These are phyloP conservation scores for Busseola fusca DNA, from an alignment of 2,888 invertebrate species.

Conservation along the genomic window DNA sequence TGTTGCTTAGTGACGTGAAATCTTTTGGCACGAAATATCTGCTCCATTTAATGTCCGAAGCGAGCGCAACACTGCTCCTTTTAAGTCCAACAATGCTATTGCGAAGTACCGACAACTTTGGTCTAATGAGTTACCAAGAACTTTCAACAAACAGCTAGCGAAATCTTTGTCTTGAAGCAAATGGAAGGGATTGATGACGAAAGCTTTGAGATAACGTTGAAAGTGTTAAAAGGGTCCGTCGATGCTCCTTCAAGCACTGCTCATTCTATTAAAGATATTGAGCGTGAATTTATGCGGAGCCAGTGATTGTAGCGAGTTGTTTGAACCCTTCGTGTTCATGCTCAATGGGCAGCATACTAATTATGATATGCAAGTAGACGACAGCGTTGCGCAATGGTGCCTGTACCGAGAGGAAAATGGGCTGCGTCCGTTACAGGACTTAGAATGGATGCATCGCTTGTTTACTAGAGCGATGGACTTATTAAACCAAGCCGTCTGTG, in stretches of 20 bases:
- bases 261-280: slow-evolving; percentile 49
- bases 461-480: slow-evolving; percentile 13
- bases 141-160: slow-evolving; percentile 32
- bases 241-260: slow-evolving; percentile 37
- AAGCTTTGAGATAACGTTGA: slow-evolving; percentile 40
- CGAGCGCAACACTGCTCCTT: slow-evolving; percentile 38
- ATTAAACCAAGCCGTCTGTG: slow-evolving; percentile 14
- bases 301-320: slow-evolving; percentile 46
- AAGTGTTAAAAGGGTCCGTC: slow-evolving; percentile 49
- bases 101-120: slow-evolving; percentile 50
- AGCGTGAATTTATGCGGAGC: slow-evolving; percentile 48
- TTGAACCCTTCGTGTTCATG: slow-evolving; percentile 54
- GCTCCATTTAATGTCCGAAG: slow-evolving; percentile 24
- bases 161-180: slow-evolving; percentile 36
- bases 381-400: slow-evolving; percentile 31
- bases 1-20: slow-evolving; percentile 2
- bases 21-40: slow-evolving; percentile 14
- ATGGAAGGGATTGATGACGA: slow-evolving; percentile 39
- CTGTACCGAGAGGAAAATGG: slow-evolving; percentile 26
- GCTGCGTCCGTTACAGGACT: slow-evolving; percentile 24
- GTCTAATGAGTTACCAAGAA: slow-evolving; percentile 54
- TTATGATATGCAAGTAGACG: slow-evolving; percentile 49
- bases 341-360: slow-evolving; percentile 46
- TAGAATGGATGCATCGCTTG: slow-evolving; percentile 15
- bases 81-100: slow-evolving; percentile 54